Base-by-base conservation (phyloP, 1,140 invertebrate species). In the Kradibia gibbosae region DNA sequence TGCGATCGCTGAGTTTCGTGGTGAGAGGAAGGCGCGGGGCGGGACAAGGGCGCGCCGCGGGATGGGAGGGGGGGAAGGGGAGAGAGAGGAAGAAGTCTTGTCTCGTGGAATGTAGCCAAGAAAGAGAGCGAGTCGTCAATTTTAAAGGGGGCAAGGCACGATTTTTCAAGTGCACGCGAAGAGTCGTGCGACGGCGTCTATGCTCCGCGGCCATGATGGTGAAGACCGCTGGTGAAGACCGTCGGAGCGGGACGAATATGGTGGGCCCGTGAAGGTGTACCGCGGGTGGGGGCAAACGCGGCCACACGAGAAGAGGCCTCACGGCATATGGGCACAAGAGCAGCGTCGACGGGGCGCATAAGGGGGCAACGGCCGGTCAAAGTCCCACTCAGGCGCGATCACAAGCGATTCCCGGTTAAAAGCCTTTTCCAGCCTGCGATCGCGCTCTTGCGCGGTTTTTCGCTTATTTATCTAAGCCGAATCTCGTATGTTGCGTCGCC, bases 341-440 rank as follows among this genome's bases (percentile, higher is more conserved):
- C 2, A 17, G 4, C 62, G 34, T 25, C 48, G 39, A 28, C 53
- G 28, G 62, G 22, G 34, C 45, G 31, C 25, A 36, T 28, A 55
- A 67, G 87, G 84, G 89, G 88, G 88, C 89, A 90, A 90, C 86
- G 89, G 86, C 89, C 89, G 89, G 89, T 90, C 89, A 90, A 88
- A 89, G 88, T 89, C 89, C 85, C 87, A 83, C 86, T 83, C 84
- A 83, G 82, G 28, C 45, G 22, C 57, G 36, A 39, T 15, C 5
- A 11, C 53, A n/a, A 57, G 15, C 20, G 57, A 28, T n/a, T 77
- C 36, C 60, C 75, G 53, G 71, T 57, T 73, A 55, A 25, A 84
- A 83, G 82, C 75, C 80, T 84, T 84, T 76, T 72, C 75, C 42
- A 70, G 80, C 57, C 85, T 67, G 25, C 25, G 45, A 72, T 22